These are phyloP conservation scores for Poicephalus meyeri DNA, from an alignment of 2,113 vertebrate genomes.

Conservation along the genomic window DNA sequence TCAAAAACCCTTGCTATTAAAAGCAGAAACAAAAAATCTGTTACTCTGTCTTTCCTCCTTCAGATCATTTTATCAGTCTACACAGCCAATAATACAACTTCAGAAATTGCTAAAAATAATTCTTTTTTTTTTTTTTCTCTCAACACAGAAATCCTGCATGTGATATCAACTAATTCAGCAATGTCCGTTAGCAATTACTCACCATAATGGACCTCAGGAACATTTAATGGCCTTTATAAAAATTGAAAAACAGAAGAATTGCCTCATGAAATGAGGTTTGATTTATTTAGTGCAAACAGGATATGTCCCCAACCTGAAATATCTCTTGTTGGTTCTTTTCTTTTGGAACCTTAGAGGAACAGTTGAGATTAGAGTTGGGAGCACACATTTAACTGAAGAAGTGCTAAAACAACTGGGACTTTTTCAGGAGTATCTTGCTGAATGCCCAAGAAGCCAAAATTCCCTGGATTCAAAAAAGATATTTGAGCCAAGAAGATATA, in stretches of 20 bases:
- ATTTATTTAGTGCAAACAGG: conserved; percentile 55
- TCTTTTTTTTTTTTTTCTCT: neutral
- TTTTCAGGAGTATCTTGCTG: neutral
- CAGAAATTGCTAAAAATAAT: conserved; percentile 29
- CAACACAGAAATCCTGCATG: conserved; percentile 4
- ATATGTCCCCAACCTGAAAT: conserved; percentile 33
- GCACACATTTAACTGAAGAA: neutral
- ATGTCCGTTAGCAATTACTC: conserved; percentile 29
- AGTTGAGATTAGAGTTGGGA: neutral
- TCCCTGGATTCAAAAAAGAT: neutral
- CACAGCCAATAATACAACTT: neutral
- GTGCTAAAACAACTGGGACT: neutral
- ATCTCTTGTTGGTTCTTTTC: neutral
- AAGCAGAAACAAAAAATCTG: neutral
- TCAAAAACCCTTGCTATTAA: neutral
- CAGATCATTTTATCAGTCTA: neutral
- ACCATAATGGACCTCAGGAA: conserved; percentile 36
- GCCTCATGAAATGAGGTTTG: conserved; percentile 29
- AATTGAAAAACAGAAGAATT: conserved; percentile 50
- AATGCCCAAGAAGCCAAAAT: neutral
- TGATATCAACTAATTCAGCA: conserved; percentile 46
- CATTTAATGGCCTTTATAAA: conserved; percentile 47
- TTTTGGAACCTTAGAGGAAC: neutral
- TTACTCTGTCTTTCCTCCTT: neutral
- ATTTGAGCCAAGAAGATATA: neutral